phyloP scores from a whole-genome alignment of 1,140 invertebrate species.

The Periplaneta americana region DNA sequence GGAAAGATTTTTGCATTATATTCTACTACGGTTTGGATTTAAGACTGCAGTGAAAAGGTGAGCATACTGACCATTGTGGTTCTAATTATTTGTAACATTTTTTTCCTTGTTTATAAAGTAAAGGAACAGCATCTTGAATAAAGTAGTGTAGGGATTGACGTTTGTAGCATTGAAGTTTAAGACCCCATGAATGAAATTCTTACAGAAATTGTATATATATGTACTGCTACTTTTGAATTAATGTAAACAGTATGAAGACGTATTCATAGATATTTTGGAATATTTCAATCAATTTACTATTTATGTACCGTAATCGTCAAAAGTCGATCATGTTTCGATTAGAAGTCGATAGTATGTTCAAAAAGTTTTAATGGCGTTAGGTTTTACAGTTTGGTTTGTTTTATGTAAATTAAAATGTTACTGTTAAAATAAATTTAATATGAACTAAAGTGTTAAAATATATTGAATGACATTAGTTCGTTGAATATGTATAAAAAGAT shows the following conservation, averaged over 20 bases:
- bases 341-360: neutral
- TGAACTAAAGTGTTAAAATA: neutral
- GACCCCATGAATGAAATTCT: neutral
- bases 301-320: neutral
- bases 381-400: neutral
- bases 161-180: neutral
- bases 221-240: neutral
- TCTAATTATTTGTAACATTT: neutral
- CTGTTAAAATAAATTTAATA: neutral
- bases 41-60: neutral
- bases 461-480: neutral
- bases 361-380: neutral
- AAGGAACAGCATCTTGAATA: neutral
- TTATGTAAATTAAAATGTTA: neutral
- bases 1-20: neutral
- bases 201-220: neutral
- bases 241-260: no score
- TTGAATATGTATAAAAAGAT: neutral
- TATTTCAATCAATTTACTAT: no score
- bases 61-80: neutral
- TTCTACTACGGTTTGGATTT: neutral
- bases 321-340: neutral
- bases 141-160: neutral
- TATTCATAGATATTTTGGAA: no score
- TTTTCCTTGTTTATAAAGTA: no score